phyloP scores from a whole-genome alignment of 2,797 vertebrate genomes.

The Muscicapa striata region DNA sequence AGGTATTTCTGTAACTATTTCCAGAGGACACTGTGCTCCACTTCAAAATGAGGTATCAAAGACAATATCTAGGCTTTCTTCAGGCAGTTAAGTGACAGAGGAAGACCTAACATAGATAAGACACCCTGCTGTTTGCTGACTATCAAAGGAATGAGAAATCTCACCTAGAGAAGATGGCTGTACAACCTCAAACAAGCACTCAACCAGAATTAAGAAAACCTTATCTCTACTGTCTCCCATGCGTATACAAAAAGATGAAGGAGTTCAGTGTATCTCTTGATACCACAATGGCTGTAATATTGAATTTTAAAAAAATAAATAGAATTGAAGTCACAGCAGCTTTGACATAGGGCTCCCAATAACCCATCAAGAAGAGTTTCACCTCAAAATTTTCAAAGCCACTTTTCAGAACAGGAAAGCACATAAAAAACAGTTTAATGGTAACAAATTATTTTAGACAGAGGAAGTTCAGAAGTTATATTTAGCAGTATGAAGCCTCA shows the following conservation, averaged over 20 bases:
- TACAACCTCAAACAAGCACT: constrained; percentile 32
- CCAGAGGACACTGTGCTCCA: neutral
- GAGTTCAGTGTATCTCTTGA: neutral
- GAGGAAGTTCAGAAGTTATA: neutral
- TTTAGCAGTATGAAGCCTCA: neutral
- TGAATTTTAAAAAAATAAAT: neutral
- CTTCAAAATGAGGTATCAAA: constrained; percentile 10
- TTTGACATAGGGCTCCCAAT: neutral
- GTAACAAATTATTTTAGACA: neutral
- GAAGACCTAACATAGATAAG: neutral
- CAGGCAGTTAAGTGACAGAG: neutral
- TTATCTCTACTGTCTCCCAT: neutral
- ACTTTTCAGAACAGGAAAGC: neutral
- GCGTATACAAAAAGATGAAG: neutral
- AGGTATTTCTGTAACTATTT: neutral
- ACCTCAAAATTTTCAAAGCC: neutral
- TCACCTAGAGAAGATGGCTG: neutral
- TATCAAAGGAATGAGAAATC: neutral
- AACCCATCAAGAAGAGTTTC: neutral
- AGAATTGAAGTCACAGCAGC: neutral
- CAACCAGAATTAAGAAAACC: neutral
- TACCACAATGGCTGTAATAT: neutral
- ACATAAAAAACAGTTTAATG: neutral
- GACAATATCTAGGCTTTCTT: neutral
- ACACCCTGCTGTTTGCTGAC: neutral